Conservation (phyloP, 2,888 invertebrate species). For the Bellardia pandia region DNA sequence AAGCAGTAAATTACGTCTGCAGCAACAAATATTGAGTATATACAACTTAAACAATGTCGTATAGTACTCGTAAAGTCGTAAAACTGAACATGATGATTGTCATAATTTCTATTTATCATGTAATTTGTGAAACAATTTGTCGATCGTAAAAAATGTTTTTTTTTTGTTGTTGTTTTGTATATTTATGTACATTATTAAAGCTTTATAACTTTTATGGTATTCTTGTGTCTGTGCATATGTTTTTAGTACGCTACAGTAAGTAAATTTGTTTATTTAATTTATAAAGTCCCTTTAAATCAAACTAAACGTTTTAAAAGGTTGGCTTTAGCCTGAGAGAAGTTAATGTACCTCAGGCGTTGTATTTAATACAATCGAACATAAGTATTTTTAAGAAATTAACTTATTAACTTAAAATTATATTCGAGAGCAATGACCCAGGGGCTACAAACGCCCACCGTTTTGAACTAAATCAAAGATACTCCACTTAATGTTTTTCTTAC, state of each 20-base stretch:
- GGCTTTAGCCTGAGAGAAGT: too few species aligned
- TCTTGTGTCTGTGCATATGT: not conserved
- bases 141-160: conserved; percentile 79
- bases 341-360: too few species aligned
- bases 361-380: too few species aligned
- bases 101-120: conserved; percentile 83
- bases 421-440: too few species aligned
- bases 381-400: too few species aligned
- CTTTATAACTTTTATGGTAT: conserved; percentile 32
- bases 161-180: conserved; percentile 14
- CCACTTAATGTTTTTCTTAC: too few species aligned
- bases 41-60: conserved; percentile 35
- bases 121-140: conserved; percentile 79
- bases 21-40: conserved; percentile 52
- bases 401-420: too few species aligned
- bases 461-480: too few species aligned
- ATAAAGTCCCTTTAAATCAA: too few species aligned
- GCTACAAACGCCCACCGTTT: too few species aligned
- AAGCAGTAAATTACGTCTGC: not conserved
- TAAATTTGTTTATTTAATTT: not conserved
- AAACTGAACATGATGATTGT: conserved; percentile 76
- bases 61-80: conserved; percentile 64
- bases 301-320: too few species aligned
- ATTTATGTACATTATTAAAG: conserved; percentile 18
- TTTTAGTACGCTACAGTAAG: conserved; percentile 34